These are phyloP conservation scores for Poecilia picta DNA, from an alignment of 2,797 vertebrate species.

Conservation along the genomic window DNA sequence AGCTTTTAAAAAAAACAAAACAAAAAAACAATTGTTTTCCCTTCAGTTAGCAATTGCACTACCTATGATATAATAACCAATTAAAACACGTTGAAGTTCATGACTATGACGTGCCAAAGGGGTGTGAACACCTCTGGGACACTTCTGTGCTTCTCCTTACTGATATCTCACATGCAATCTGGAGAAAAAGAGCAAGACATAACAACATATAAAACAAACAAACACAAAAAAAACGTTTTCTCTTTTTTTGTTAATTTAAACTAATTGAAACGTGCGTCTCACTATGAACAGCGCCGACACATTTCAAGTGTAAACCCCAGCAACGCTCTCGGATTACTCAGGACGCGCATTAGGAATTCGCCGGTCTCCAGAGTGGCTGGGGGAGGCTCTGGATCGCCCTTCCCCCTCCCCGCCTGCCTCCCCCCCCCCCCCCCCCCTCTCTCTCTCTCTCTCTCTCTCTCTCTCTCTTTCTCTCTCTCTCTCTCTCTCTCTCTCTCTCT, in stretches of 20 bases:
- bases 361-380: conserved; percentile 29
- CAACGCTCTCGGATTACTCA: conserved; percentile 50
- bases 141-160: not conserved
- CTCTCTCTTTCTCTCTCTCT: too few relatives aligned
- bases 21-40: too few relatives aligned
- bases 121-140: not conserved
- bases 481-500: too few relatives aligned
- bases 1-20: not conserved
- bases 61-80: not conserved
- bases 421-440: not conserved
- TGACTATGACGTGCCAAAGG: not conserved
- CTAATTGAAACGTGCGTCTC: conserved; percentile 3
- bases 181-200: not conserved
- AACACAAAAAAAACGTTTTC: too few relatives aligned
- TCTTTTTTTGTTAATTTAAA: not conserved
- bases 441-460: too few relatives aligned
- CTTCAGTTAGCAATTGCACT: not conserved
- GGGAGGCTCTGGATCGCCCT: conserved; percentile 13
- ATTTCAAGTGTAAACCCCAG: conserved; percentile 16
- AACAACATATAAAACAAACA: not conserved
- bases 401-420: not conserved
- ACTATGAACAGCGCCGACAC: conserved; percentile 3
- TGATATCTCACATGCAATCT: not conserved
- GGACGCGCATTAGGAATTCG: conserved; percentile 51
- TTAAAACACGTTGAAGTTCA: not conserved